Percentiles rank a stretch among this genome's conserved stretches.
phyloP scores from a whole-genome alignment of 1,140 invertebrate genomes.

The Solen grandis region DNA sequence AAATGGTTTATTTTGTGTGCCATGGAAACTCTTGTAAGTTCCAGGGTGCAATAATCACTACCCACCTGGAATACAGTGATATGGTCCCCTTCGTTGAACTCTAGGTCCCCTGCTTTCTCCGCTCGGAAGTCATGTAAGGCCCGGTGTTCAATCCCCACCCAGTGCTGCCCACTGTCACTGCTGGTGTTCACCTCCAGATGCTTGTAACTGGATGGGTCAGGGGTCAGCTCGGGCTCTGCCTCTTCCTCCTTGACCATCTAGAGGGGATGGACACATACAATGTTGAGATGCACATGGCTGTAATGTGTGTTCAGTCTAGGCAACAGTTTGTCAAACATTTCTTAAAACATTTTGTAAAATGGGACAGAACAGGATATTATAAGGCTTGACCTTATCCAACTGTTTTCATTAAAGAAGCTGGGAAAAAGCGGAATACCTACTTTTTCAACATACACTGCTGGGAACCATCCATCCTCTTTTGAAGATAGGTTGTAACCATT shows the following conservation, averaged over 20 bases:
- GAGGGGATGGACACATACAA: not conserved
- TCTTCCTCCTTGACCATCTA: not conserved
- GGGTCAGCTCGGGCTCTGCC: not conserved
- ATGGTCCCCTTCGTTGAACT: slow-evolving; percentile 68
- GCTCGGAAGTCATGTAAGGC: slow-evolving; percentile 42
- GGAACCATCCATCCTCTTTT: slow-evolving; percentile 69
- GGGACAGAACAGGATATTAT: not conserved
- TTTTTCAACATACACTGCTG: slow-evolving; percentile 73
- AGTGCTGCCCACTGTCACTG: slow-evolving; percentile 49
- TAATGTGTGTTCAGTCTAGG: slow-evolving; percentile 6
- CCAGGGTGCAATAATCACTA: too few relatives aligned
- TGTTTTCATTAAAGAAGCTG: too few relatives aligned
- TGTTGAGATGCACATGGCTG: not conserved
- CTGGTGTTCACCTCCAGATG: slow-evolving; percentile 61
- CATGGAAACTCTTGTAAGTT: too few relatives aligned
- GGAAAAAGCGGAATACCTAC: slow-evolving; percentile 53
- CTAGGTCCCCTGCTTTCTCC: slow-evolving; percentile 64
- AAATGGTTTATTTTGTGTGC: too few relatives aligned
- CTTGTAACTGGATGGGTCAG: slow-evolving; percentile 49
- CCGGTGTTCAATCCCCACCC: slow-evolving; percentile 57
- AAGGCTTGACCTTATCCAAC: too few relatives aligned
- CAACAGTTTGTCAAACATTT: not conserved
- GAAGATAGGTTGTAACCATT: slow-evolving; percentile 63
- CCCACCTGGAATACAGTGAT: slow-evolving; percentile 66
- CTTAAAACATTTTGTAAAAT: not conserved